Evolutionary conservation across 2,113 vertebrate genomes (phyloP).

Genomic region (Sprattus sprattus): DNA sequence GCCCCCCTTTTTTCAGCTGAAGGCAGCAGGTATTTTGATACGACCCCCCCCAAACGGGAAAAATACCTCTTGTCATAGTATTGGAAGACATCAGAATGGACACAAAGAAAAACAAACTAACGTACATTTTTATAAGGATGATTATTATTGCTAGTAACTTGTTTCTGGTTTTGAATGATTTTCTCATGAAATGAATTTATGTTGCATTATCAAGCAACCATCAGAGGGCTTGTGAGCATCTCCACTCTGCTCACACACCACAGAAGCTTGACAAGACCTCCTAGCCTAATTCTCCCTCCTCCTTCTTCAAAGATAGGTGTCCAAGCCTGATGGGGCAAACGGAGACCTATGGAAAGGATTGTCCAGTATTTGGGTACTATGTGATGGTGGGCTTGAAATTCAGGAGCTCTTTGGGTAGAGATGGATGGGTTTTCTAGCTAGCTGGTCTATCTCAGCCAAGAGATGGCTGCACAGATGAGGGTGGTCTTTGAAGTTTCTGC

Average conservation of each 20-base stretch:
- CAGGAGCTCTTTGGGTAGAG: not conserved
- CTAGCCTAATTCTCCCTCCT: not conserved
- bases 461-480: not conserved
- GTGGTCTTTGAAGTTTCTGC: not conserved
- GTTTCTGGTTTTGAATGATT: not conserved
- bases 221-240: not conserved
- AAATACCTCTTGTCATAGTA: not conserved
- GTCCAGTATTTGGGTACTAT: not conserved
- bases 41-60: not conserved
- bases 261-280: not conserved
- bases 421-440: not conserved
- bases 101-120: not conserved
- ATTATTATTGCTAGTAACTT: slow-evolving; percentile 2
- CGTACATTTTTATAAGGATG: not conserved
- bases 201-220: not conserved
- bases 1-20: not conserved
- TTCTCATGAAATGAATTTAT: not conserved
- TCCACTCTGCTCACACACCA: not conserved
- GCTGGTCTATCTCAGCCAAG: not conserved
- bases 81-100: not conserved
- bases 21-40: not conserved
- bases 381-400: not conserved
- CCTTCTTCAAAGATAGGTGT: not conserved
- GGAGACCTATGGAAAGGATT: not conserved
- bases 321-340: not conserved